Base-by-base conservation (phyloP, 2,113 vertebrate species). In the Chunga burmeisteri region DNA sequence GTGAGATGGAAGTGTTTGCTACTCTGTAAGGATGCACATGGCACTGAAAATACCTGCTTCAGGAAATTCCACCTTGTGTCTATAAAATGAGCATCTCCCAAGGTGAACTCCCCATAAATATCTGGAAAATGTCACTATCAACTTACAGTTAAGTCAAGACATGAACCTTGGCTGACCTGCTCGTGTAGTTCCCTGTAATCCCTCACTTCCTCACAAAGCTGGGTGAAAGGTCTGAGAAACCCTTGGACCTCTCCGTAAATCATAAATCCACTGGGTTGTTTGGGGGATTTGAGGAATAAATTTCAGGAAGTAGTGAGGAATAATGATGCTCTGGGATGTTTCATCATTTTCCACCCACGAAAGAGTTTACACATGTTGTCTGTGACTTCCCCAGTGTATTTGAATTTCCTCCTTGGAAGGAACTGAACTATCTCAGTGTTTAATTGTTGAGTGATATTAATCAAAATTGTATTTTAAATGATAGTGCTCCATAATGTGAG, bases 131-230 rank as follows among this genome's bases (percentile, higher is more conserved):
- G 90, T 98, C 93, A 82, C 62, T 44, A 81, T 94, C 77, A 81
- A 61, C 72, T 82, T 90, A 87, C 46, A 83, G 44, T 83, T 59
- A 71, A 94, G 74, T 89, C 97, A 98, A 97, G 96, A 95, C 21
- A 3, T 96, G 97, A 98, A 97, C 98, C 96, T 98, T 98, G 98
- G 98, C 98, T 97, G 97, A 98, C 98, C 97, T 83, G 8, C 59
- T 74, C 23, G 26, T 73, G 68, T 92, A 96, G 96, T 90, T 97
- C 93, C 55, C 88, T 95, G 86, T 98, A 98, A 98, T 97, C 96
- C 94, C 97, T 94, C 86, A 96, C 96, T 98, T 97, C 98, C 67
- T 97, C 88, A 91, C 53, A 92, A 97, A 96, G 92, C 46, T 91
- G 81, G 86, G 93, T 49, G 59, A 98, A 92, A 82, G 92, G 92